Evolutionary conservation across 1,140 invertebrate species (phyloP).

Genomic region (Microplitis mediator): DNA sequence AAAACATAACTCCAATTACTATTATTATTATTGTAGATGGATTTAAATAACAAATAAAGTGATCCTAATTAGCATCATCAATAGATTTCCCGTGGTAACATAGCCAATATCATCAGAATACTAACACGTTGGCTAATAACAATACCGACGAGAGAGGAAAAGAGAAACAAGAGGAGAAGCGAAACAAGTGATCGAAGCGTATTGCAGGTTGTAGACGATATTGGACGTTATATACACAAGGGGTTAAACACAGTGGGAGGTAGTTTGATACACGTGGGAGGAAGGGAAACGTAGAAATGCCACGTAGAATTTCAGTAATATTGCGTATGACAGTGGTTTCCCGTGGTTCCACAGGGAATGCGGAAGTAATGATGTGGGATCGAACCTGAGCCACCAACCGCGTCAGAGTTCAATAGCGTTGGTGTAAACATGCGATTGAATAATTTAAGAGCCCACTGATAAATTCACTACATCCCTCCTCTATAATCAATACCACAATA

Average conservation of each 20-base stretch:
- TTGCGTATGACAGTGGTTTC: constrained; percentile 49
- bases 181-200: constrained; percentile 3
- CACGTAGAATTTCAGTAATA: constrained; percentile 53
- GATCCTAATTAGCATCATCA: constrained; percentile 52
- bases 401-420: constrained; percentile 37
- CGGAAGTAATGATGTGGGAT: constrained; percentile 48
- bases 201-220: constrained; percentile 2
- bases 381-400: constrained; percentile 12
- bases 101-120: constrained; percentile 45
- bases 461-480: constrained; percentile 9
- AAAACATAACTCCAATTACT: too few species aligned
- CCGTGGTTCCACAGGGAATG: constrained; percentile 42
- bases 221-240: constrained; percentile 24
- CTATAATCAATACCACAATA: not conserved
- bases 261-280: not conserved
- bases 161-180: not conserved
- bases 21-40: too few species aligned
- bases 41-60: constrained; percentile 35
- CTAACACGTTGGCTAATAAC: constrained; percentile 25
- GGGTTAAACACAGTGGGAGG: not conserved
- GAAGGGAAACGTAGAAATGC: constrained; percentile 10
- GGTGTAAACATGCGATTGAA: constrained; percentile 43
- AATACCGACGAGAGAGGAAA: not conserved
- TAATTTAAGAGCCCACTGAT: constrained; percentile 36
- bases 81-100: constrained; percentile 47